Evolutionary conservation across 2,113 vertebrate genomes (phyloP).

Genomic region (Oryctolagus cuniculus): mOryCun1.1 NC_091441.1:6401001-6401500

Average conservation of each 20-base stretch:
- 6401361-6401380: slow-evolving; percentile 15
- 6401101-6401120: not conserved
- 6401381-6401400: not conserved
- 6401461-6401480: slow-evolving; percentile 56
- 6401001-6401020: slow-evolving; percentile 1
- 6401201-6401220: not conserved
- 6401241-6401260: not conserved
- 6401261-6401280: not conserved
- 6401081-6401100: not conserved
- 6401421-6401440: not conserved
- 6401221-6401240: not conserved
- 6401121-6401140: not conserved
- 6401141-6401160: not conserved
- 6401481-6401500: slow-evolving; percentile 19
- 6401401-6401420: slow-evolving; percentile 56
- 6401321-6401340: slow-evolving; percentile 26
- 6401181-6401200: slow-evolving; percentile 4
- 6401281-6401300: not conserved
- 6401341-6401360: not conserved
- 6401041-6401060: not conserved
- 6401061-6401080: not conserved
- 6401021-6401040: not conserved
- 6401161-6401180: not conserved
- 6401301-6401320: not conserved
- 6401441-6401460: slow-evolving; percentile 44